Conservation (phyloP, 2,888 invertebrate genomes). For the Nysson spinosus region DNA sequence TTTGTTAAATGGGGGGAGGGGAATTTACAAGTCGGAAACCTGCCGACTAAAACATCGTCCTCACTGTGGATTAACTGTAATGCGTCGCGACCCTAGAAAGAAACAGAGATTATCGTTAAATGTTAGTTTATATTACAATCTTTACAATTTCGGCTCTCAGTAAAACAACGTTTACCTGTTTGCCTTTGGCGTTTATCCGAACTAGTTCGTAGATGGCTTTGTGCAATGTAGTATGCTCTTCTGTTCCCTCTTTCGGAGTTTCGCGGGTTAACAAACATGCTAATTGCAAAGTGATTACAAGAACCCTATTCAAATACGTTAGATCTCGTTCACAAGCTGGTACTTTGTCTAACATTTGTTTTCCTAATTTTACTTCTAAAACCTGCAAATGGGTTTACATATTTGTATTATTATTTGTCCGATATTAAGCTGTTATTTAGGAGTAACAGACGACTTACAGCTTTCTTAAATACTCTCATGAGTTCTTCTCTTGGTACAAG, state of each 20-base stretch:
- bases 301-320: slow-evolving; percentile 88
- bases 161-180: slow-evolving; percentile 63
- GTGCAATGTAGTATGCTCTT: slow-evolving; percentile 82
- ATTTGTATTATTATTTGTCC: background rate
- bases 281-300: slow-evolving; percentile 91
- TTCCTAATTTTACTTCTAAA: slow-evolving; percentile 85
- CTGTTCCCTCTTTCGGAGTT: slow-evolving; percentile 78
- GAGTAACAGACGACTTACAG: slow-evolving; percentile 79
- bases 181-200: slow-evolving; percentile 83
- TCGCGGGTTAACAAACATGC: slow-evolving; percentile 86
- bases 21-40: slow-evolving; percentile 85
- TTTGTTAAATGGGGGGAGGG: slow-evolving; percentile 85
- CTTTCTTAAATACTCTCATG: slow-evolving; percentile 89
- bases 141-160: background rate
- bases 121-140: background rate
- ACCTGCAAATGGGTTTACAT: slow-evolving; percentile 76
- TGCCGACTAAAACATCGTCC: slow-evolving; percentile 84
- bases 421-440: background rate
- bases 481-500: slow-evolving; percentile 90
- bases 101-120: slow-evolving; percentile 12
- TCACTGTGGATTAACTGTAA: slow-evolving; percentile 91
- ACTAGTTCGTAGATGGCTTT: slow-evolving; percentile 88
- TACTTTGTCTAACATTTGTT: slow-evolving; percentile 81
- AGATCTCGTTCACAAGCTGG: slow-evolving; percentile 85
- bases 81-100: slow-evolving; percentile 83